Evolutionary conservation across 2,797 vertebrate species (phyloP), one percentile per base, ranked within the genome.

Genomic region (Holocentrus rufus): DNA sequence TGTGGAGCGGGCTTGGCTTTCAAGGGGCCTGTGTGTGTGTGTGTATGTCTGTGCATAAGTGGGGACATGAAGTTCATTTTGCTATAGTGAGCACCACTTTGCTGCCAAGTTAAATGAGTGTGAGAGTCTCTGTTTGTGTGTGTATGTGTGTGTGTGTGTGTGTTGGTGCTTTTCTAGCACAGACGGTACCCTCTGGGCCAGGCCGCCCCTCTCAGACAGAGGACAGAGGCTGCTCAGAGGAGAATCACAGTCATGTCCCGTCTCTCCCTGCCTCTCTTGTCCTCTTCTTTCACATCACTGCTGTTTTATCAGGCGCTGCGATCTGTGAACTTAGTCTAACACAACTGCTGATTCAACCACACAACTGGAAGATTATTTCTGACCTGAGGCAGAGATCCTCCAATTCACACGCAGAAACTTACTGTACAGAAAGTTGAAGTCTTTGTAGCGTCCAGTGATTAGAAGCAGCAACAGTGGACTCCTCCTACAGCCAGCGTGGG

Each of bases 231-330:
- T 69, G 61, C 77, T 81, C 72, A 13, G 64, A 82, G 65, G 44
- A 79, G 58, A 72, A 65, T 80, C 74, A 74, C 59, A 69, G 54
- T 61, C 72, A 72, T 46, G 55, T 63, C 67, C 82, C 72, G 27
- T 82, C 81, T 62, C 69, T 65, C 77, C 74, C 77, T 77, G 47
- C 18, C 83, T 82, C 87, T 63, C 58, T 83, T 80, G 69, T 82
- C 60, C 75, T 64, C 47, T 20, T 73, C 42, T 22, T n/a, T 17
- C 59, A 15, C n/a, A n/a, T 63, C 71, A 7, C 56, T 30, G 27
- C 66, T 66, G 27, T 74, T 80, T 60, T 15, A 47, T 57, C 66
- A 69, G 23, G 70, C 53, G 82, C 61, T 60, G 22, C 72, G 66
- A 72, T 72, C 23, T 64, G 34, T 53, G n/a, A 66, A 59, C 31